Conservation (phyloP, 1,140 invertebrate species). For the Drosophila lini region DNA sequence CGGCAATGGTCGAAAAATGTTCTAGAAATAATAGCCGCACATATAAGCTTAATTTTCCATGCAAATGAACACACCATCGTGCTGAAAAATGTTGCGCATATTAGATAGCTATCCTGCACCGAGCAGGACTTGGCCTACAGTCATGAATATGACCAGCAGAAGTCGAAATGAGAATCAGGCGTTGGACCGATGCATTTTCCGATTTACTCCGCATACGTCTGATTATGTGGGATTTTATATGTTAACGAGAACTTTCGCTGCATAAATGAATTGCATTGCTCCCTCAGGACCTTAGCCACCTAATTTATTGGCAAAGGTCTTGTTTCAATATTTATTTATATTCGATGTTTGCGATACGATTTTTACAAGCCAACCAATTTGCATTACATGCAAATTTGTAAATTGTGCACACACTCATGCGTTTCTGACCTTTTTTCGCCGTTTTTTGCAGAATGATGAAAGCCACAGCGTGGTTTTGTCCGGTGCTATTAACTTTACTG, state of each 20-base stretch:
- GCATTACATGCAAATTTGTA: constrained; percentile 31
- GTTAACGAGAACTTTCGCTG: too few species aligned
- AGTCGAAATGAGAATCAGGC: background rate
- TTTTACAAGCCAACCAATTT: constrained; percentile 18
- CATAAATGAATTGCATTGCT: constrained; percentile 1
- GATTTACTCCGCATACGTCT: background rate
- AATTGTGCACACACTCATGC: constrained; percentile 27
- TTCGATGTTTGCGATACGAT: background rate
- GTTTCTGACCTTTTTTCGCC: constrained; percentile 26
- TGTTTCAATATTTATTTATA: constrained; percentile 4
- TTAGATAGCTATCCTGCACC: constrained; percentile 1
- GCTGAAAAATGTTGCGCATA: background rate
- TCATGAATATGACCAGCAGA: background rate
- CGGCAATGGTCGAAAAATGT: constrained; percentile 17
- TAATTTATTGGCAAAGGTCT: background rate
- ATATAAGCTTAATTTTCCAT: constrained; percentile 33
- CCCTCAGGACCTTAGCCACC: too few species aligned
- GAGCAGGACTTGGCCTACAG: background rate
- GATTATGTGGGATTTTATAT: background rate
- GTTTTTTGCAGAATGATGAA: constrained; percentile 79
- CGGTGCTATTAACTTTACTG: constrained; percentile 79
- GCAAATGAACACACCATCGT: constrained; percentile 8
- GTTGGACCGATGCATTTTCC: background rate
- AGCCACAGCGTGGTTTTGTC: constrained; percentile 82
- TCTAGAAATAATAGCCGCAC: constrained; percentile 25